Base-by-base conservation (phyloP, 1,140 invertebrate genomes). In the Mycetomoellerius zeteki region DNA sequence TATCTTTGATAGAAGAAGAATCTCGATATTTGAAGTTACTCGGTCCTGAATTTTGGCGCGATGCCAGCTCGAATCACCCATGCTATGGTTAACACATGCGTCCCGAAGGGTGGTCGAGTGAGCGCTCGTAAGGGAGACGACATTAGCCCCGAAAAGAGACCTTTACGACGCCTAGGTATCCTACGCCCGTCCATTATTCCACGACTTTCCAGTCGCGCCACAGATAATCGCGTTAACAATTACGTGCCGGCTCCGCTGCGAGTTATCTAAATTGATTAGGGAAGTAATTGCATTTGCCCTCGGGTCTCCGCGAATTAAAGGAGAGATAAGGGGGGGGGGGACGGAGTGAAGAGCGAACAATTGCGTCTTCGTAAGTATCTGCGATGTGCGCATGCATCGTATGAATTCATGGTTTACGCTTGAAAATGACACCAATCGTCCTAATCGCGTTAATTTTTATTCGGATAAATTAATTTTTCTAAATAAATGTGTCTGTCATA, bases 181-280 rank as follows among this genome's bases (percentile, higher is more conserved):
- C 64, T 43, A 75, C 56, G 72, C 62, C 64, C 78, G 73, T 84
- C 75, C 90, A 85, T 90, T 88, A 72, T 86, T 90, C 77, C 62
- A 62, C 88, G 75, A 89, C 60, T 87, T 82, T 75, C 73, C 33
- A 62, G 81, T 65, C 78, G 60, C 69, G 75, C 71, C 64, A 54
- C 77, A 76, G 72, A 71, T 93, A 92, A 93, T 93, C 86, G 72
- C 62, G 84, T 93, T 86, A 92, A 88, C 92, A 93, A 93, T 93
- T 93, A 91, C 86, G 84, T 87, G 88, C 76, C 92, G 86, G 90
- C 90, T 92, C 91, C 84, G 54, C 87, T 81, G 86, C 85, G 86
- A 91, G 89, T 93, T 93, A 93, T 93, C 91, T 88, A 92, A 93
- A 93, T 93, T 93, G 92, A 93, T 93, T 92, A 90, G 75, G 64